phyloP scores from a whole-genome alignment of 1,140 invertebrate species.

The Trissolcus basalis region DNA sequence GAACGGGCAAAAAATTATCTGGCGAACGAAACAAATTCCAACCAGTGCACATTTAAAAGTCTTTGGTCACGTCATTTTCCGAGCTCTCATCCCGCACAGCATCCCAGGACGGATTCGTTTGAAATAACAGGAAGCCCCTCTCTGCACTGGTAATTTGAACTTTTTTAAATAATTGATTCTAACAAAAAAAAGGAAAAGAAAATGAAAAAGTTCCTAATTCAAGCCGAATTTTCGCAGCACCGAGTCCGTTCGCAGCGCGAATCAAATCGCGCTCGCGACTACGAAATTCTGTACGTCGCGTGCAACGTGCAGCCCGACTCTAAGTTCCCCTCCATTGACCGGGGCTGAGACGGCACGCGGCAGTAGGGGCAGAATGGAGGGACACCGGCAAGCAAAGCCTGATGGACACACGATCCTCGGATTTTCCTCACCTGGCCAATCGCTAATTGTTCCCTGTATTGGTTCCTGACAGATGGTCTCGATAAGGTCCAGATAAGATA shows the following conservation, averaged over 20 bases:
- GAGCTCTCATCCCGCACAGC: too few relatives aligned
- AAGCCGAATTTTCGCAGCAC: constrained; percentile 17
- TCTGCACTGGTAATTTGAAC: too few relatives aligned
- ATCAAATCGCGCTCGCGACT: constrained; percentile 69
- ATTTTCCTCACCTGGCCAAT: constrained; percentile 35
- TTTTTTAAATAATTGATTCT: too few relatives aligned
- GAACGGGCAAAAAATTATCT: constrained; percentile 1
- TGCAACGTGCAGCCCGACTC: constrained; percentile 59
- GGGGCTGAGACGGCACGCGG: constrained; percentile 13
- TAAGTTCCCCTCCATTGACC: constrained; percentile 62
- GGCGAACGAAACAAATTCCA: too few relatives aligned
- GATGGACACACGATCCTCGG: constrained; percentile 22
- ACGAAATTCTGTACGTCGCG: constrained; percentile 59
- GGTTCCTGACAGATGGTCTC: constrained; percentile 20
- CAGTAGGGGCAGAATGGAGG: constrained; percentile 35
- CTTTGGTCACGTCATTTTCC: background rate
- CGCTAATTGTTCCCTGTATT: background rate
- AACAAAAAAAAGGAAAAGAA: background rate
- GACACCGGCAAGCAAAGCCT: constrained; percentile 23
- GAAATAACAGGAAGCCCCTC: too few relatives aligned
- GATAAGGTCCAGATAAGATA: constrained; percentile 10
- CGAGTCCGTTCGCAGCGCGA: constrained; percentile 61
- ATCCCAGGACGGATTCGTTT: too few relatives aligned
- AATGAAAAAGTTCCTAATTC: background rate
- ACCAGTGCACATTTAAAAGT: background rate